Percentiles rank a stretch among this genome's conserved stretches.
Conservation (phyloP, 2,113 vertebrate species). For the Oceanites oceanicus region DNA sequence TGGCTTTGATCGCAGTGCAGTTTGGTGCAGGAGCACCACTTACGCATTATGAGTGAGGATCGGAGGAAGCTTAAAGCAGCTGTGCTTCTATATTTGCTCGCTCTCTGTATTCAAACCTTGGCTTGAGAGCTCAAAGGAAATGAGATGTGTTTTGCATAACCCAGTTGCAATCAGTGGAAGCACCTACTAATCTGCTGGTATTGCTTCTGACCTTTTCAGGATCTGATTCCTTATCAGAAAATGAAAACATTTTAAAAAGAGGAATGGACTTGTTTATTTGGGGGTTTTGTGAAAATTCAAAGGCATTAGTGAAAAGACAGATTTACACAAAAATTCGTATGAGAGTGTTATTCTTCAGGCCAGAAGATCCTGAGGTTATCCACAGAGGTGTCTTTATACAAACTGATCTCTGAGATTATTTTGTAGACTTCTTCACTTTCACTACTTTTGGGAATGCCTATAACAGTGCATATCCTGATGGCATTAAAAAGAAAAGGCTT, state of each 20-base stretch:
- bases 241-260: background rate
- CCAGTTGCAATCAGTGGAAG: conserved; percentile 59
- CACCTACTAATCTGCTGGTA: conserved; percentile 46
- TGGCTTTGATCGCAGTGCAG: conserved; percentile 14
- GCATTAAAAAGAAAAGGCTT: background rate
- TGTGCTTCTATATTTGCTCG: conserved; percentile 59
- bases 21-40: conserved; percentile 51
- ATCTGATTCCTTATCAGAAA: conserved; percentile 20
- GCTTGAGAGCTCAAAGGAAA: conserved; percentile 60
- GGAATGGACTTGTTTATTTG: background rate
- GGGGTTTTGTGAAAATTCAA: background rate
- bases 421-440: background rate
- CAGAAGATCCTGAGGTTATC: background rate
- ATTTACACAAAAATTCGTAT: background rate
- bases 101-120: conserved; percentile 59
- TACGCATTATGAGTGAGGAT: background rate
- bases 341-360: background rate
- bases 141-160: conserved; percentile 61
- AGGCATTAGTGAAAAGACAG: background rate
- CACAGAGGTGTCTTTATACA: background rate
- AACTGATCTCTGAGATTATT: background rate
- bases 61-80: conserved; percentile 49
- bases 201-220: conserved; percentile 31
- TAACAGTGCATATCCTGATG: background rate
- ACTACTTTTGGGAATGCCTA: background rate